phyloP scores from a whole-genome alignment of 2,113 vertebrate genomes.

The Sinocyclocheilus anophthalmus region DNA sequence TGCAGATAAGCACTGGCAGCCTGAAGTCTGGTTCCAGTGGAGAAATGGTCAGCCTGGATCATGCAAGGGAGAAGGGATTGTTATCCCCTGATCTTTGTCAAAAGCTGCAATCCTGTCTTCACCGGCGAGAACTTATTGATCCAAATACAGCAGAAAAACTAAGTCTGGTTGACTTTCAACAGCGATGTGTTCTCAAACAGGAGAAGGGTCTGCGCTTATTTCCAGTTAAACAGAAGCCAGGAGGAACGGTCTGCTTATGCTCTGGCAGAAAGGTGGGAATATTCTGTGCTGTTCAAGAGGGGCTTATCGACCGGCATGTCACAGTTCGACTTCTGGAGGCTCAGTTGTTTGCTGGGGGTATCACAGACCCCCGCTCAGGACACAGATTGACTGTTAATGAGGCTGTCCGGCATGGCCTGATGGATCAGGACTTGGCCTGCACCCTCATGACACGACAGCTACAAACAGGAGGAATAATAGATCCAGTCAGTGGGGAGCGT shows the following conservation, averaged over 20 bases:
- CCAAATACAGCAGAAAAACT: conserved; percentile 90
- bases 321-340: conserved; percentile 84
- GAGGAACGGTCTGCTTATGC: conserved; percentile 83
- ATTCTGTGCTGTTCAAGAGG: conserved; percentile 87
- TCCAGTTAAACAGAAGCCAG: conserved; percentile 85
- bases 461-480: conserved; percentile 84
- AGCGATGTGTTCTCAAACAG: conserved; percentile 77
- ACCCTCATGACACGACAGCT: conserved; percentile 85
- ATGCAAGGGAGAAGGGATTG: conserved; percentile 73
- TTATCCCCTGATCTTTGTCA: conserved; percentile 68
- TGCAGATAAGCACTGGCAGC: conserved; percentile 80
- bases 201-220: conserved; percentile 83
- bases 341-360: conserved; percentile 93
- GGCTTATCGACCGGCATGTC: conserved; percentile 86
- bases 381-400: conserved; percentile 84
- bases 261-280: conserved; percentile 86
- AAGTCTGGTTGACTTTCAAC: conserved; percentile 77
- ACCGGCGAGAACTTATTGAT: conserved; percentile 83
- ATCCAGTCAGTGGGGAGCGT: conserved; percentile 77
- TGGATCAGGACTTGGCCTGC: conserved; percentile 89
- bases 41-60: conserved; percentile 75
- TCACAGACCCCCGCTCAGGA: conserved; percentile 88
- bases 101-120: conserved; percentile 74
- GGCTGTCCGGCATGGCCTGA: conserved; percentile 79
- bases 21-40: conserved; percentile 64